Evolutionary conservation across 2,888 invertebrate genomes (phyloP).

Genomic region (Serripes groenlandicus): DNA sequence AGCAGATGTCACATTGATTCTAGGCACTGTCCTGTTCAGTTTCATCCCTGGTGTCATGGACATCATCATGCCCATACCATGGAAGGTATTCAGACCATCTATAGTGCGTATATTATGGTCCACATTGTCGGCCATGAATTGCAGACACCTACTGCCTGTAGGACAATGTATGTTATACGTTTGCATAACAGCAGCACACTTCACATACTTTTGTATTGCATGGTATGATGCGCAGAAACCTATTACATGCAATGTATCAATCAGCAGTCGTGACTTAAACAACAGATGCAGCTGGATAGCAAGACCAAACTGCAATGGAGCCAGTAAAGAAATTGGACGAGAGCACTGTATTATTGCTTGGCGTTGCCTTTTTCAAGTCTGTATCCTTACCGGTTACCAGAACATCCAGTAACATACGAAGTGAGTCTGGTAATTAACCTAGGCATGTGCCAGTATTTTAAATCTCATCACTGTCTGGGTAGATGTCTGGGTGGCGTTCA

Average conservation of each 20-base stretch:
- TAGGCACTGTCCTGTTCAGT: background rate
- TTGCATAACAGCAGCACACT: too few species aligned
- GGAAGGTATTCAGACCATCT: constrained; percentile 33
- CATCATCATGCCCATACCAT: constrained; percentile 30
- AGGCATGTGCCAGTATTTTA: background rate
- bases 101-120: constrained; percentile 33
- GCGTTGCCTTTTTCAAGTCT: constrained; percentile 56
- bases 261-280: constrained; percentile 66
- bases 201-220: constrained; percentile 37
- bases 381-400: constrained; percentile 52
- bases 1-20: background rate
- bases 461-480: constrained; percentile 34
- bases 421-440: constrained; percentile 31
- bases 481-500: background rate
- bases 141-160: constrained; percentile 10
- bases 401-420: too few species aligned
- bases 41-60: constrained; percentile 4
- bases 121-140: constrained; percentile 38
- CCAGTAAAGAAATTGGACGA: constrained; percentile 62
- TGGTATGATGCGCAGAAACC: constrained; percentile 71
- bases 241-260: constrained; percentile 67
- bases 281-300: constrained; percentile 70
- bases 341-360: constrained; percentile 69
- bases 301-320: constrained; percentile 67
- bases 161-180: constrained; percentile 6